phyloP scores from a whole-genome alignment of 2,113 vertebrate species.

The Phalacrocorax carbo region DNA sequence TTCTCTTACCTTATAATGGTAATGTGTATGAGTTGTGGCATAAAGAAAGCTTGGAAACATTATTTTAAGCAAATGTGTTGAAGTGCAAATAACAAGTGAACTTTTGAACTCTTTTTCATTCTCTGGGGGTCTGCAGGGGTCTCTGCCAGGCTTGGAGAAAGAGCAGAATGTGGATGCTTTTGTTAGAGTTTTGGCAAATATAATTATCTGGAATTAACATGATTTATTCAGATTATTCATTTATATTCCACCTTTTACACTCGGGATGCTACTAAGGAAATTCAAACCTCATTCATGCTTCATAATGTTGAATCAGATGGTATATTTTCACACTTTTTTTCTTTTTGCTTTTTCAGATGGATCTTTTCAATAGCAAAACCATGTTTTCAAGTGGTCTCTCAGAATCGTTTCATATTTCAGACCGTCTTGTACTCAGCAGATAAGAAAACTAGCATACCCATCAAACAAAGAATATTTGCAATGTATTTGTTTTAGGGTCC shows the following conservation, averaged over 20 bases:
- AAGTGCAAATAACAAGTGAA: constrained; percentile 58
- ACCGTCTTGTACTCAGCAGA: neutral
- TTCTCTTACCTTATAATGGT: neutral
- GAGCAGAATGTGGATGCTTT: neutral
- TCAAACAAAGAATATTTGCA: neutral
- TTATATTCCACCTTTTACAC: neutral
- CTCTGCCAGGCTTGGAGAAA: constrained; percentile 1
- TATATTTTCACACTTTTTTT: neutral
- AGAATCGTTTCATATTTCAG: neutral
- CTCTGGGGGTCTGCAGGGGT: neutral
- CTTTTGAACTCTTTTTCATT: constrained; percentile 30
- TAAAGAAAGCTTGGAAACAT: neutral
- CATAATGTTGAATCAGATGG: neutral
- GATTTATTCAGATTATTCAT: neutral
- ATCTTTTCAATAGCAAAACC: neutral
- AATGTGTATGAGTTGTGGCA: neutral
- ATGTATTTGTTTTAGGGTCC: neutral
- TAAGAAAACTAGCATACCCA: neutral
- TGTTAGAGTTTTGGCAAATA: constrained; percentile 16
- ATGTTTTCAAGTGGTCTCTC: neutral
- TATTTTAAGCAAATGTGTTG: constrained; percentile 24
- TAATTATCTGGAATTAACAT: neutral
- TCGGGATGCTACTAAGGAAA: neutral
- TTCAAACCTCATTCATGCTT: neutral
- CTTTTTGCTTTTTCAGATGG: neutral